Conservation (phyloP, 2,797 vertebrate genomes). For the Meda fulgida region DNA sequence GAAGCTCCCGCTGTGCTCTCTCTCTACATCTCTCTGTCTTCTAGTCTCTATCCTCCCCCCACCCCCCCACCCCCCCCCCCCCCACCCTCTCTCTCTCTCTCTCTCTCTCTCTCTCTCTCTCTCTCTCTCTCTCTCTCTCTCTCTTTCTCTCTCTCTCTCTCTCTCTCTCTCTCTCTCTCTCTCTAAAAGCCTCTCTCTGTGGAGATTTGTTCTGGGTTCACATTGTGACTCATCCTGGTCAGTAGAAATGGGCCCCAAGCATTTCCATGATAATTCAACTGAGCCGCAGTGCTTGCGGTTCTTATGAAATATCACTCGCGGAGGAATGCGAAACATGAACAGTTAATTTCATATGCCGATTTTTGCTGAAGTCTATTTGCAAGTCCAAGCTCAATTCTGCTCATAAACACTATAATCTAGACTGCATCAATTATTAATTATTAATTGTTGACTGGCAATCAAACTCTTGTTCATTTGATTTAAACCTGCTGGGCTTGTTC, state of each 20-base stretch:
- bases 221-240: slow-evolving; percentile 35
- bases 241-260: slow-evolving; percentile 1
- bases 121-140: slow-evolving; percentile 7
- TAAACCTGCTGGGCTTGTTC: slow-evolving; percentile 7
- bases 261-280: neutral
- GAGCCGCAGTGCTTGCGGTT: neutral
- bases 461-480: neutral
- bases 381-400: slow-evolving; percentile 12
- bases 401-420: slow-evolving; percentile 15
- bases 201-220: slow-evolving; percentile 29
- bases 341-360: slow-evolving; percentile 15
- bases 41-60: neutral
- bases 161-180: neutral
- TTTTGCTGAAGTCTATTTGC: slow-evolving; percentile 4
- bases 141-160: neutral
- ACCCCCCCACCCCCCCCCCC: too few relatives aligned
- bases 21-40: slow-evolving; percentile 3
- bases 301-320: neutral
- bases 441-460: neutral
- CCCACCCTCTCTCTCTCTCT: neutral
- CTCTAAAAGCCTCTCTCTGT: slow-evolving; percentile 25
- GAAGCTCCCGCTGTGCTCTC: slow-evolving; percentile 38
- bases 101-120: neutral
- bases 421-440: slow-evolving; percentile 13
- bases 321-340: neutral